These are phyloP conservation scores for Alexandromys fortis DNA, from an alignment of 2,113 vertebrate genomes.

Conservation along the genomic window DNA sequence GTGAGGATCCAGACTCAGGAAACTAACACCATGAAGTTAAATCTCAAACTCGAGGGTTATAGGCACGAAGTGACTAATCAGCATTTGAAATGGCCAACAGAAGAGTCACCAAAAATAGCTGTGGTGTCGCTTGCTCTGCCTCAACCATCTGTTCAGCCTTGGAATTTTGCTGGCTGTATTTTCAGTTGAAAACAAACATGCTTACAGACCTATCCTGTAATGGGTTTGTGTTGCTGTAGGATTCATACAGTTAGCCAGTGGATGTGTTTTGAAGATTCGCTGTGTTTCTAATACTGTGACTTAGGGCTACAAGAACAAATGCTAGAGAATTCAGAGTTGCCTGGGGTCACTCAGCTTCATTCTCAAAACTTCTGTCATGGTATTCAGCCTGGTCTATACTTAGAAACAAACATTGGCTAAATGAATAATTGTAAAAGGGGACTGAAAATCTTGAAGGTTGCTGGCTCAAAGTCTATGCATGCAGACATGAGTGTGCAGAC, in stretches of 20 bases:
- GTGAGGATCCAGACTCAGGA: not conserved
- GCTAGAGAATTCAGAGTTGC: fast-evolving
- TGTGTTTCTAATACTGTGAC: not conserved
- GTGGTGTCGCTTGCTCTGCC: conserved; percentile 6
- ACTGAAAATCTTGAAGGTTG: not conserved
- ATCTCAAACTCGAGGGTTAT: not conserved
- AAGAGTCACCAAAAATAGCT: conserved; percentile 44
- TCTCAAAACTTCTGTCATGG: not conserved
- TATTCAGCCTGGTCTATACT: fast-evolving
- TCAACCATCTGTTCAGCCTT: conserved; percentile 57
- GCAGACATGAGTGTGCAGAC: fast-evolving
- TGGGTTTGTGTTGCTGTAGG: not conserved
- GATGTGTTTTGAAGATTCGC: not conserved
- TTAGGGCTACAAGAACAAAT: not conserved
- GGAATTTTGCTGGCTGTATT: conserved; percentile 43
- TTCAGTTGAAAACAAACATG: conserved; percentile 66
- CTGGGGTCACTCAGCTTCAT: too few species aligned
- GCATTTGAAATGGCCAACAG: conserved; percentile 49
- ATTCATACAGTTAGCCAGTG: not conserved
- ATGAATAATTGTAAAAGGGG: not conserved
- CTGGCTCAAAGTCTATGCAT: not conserved
- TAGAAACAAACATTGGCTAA: not conserved
- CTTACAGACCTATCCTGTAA: not conserved
- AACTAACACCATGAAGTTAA: not conserved
- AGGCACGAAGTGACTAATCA: conserved; percentile 61